Base-by-base conservation (phyloP, 2,888 invertebrate genomes). In the Eristalis arbustorum region DNA sequence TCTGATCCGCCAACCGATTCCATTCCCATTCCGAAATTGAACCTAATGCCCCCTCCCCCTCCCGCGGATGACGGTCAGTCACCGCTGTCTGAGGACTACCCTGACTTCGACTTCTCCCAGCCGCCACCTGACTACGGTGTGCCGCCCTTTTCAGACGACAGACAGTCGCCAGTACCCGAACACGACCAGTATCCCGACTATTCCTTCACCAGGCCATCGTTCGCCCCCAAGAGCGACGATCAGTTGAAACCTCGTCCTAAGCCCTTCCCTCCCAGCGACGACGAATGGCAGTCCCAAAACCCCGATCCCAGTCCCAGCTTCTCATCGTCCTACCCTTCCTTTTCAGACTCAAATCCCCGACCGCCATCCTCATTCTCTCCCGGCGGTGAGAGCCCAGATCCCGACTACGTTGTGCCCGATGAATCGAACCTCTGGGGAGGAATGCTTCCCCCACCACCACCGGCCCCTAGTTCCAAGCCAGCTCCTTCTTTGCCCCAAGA, bases 11-110 rank as follows among this genome's bases (percentile, higher is more conserved):
- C 79, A 18, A n/a, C 5, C n/a, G 2, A 34, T 77, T 8, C 66
- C 79, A 18, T 64, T 5, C 59, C 64, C 10, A 74, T 81, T 2
- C 81, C 85, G 3, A 76, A 69, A 18, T 23, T 25, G 10, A 85
- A 77, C 61, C 81, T 81, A 11, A 78, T 87, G 74, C 85, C 85
- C n/a, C 82, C 82, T 3, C 63, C 62, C 28, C 77, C 62, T 0
- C 13, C 69, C 23, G 18, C 61, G 13, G 80, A 85, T 59, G 77
- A 85, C n/a, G 57, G 68, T 13, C 81, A 85, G 34, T 40, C 34
- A 13, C 68, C 59, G 8, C 59, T 73, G 23, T 59, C 81, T 5
- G 81, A 81, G 14, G 40, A 81, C 61, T 66, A 49, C 11, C 40
- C 73, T 13, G 61, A 66, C 11, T 66, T n/a, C 18, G 49, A 8